Percentiles rank a stretch among this genome's conserved stretches.
phyloP scores from a whole-genome alignment of 1,140 invertebrate genomes.

The Gryon sp. region DNA sequence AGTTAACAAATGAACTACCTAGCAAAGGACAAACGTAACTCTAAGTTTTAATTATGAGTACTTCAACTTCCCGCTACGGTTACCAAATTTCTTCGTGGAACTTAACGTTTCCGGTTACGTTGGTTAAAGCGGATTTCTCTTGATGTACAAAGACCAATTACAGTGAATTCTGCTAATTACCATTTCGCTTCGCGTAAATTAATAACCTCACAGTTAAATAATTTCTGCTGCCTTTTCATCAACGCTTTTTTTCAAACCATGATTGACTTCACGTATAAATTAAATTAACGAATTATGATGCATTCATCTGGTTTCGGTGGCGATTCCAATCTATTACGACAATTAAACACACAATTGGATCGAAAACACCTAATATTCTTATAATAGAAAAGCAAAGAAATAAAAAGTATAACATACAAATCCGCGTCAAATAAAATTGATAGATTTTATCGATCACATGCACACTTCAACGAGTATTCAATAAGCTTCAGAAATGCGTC shows the following conservation, averaged over 20 bases:
- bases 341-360: conserved; percentile 40
- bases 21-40: conserved; percentile 24
- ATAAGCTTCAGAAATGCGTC: conserved; percentile 52
- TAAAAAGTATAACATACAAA: conserved; percentile 19
- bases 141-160: conserved; percentile 46
- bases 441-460: conserved; percentile 55
- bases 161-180: conserved; percentile 48
- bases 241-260: conserved; percentile 19
- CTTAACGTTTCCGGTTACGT: conserved; percentile 43
- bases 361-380: conserved; percentile 27
- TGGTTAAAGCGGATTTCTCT: conserved; percentile 41
- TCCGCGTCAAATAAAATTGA: conserved; percentile 27
- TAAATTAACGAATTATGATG: conserved; percentile 34
- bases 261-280: conserved; percentile 26
- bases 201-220: conserved; percentile 37
- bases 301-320: conserved; percentile 12
- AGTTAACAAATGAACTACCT: conserved; percentile 18
- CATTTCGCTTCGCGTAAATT: conserved; percentile 34
- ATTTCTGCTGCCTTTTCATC: conserved; percentile 33
- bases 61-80: conserved; percentile 35
- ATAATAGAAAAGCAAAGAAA: conserved; percentile 43
- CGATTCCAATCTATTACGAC: not conserved
- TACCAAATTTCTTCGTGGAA: conserved; percentile 46
- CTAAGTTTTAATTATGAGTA: conserved; percentile 39
- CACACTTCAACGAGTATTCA: conserved; percentile 37